Evolutionary conservation across 2,888 invertebrate genomes (phyloP), one percentile per base, ranked within the genome.

Genomic region (Drosophila emarginata): DNA sequence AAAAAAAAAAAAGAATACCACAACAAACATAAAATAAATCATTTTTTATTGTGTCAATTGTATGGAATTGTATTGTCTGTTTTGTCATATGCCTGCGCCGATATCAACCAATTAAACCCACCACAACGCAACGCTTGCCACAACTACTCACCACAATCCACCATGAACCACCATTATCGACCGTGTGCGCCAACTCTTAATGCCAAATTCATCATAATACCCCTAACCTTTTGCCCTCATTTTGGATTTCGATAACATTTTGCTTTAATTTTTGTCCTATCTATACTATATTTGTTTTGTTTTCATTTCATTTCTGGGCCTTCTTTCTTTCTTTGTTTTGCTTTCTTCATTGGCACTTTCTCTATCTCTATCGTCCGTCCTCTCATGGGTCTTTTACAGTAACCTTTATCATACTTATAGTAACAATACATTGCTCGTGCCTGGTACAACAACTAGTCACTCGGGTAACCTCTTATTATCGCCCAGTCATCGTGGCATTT

Each of bases 401-500:
- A 89, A 91, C 84, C 89, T 91, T 89, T 91, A 89, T 79, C 89
- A 89, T 91, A 89, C 89, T 91, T 92, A 91, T 91, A 91, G 91
- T 90, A 93, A 93, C 88, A 93, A 93, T 89, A 93, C 93, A 68
- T 91, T 93, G 78, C 93, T 93, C 79, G 93, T 93, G 87, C 94
- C 93, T 75, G 93, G 92, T 83, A 87, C 90, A 66, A 92, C 92
- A 67, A 90, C 88, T 77, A 91, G 91, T 85, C 91, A 90, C 80
- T 91, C 91, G 80, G 91, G 89, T 79, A 92, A 88, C 88, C 90
- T 90, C 89, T 91, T 93, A 82, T 88, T 93, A 81, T 94, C 93
- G 87, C 93, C 95, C 9, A 94, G 94, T 81, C 93, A 94, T 87
- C 93, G 95, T 80, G 96, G 96, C 69, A 94, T 95, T 69, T 96